Conservation (phyloP, 1,140 invertebrate species). For the Bicyclus anynana region DNA sequence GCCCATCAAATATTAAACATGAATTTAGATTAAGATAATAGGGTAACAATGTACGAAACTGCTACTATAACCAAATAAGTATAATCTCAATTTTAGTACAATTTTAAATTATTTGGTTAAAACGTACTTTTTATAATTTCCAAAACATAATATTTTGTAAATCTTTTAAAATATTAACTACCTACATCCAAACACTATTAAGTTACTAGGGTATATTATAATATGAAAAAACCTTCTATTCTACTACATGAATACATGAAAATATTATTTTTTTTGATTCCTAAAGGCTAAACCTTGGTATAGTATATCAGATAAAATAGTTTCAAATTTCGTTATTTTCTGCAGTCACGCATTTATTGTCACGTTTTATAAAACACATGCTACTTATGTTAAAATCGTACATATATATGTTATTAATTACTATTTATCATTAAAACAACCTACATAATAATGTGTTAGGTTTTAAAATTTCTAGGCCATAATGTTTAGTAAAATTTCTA, state of each 20-base stretch:
- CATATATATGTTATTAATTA: background rate
- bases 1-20: too few species aligned
- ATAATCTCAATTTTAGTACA: too few species aligned
- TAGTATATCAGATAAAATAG: conserved; percentile 9
- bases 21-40: too few species aligned
- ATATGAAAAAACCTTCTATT: background rate
- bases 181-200: background rate
- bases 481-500: conserved; percentile 17
- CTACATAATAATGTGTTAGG: background rate
- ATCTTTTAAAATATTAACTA: background rate
- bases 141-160: background rate
- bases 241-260: conserved; percentile 1
- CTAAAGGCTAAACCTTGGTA: conserved; percentile 10
- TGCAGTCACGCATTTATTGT: conserved; percentile 41
- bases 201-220: background rate
- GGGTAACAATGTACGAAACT: too few species aligned
- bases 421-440: background rate
- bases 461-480: conserved; percentile 1
- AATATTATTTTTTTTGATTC: conserved; percentile 6
- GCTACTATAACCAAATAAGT: too few species aligned
- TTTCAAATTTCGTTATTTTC: conserved; percentile 7
- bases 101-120: too few species aligned
- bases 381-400: conserved; percentile 5
- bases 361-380: conserved; percentile 27
- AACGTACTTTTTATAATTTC: background rate